Base-by-base conservation (phyloP, 1,140 invertebrate species). In the Acromyrmex charruanus region DNA sequence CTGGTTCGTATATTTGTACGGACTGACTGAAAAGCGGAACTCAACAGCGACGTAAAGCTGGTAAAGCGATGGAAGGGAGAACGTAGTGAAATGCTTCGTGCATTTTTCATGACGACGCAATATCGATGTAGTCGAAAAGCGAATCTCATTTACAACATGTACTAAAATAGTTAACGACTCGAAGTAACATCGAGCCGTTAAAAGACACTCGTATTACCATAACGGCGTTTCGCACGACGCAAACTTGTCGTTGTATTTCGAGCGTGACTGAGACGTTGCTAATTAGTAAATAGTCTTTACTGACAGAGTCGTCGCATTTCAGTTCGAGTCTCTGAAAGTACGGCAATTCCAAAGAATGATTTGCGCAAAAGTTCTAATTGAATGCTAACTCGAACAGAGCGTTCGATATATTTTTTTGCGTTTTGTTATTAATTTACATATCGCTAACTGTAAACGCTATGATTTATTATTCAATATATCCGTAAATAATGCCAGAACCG, bases 301-400 rank as follows among this genome's bases (percentile, higher is more conserved):
- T 7, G 14, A 51, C 51, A n/a, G 21, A 49, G 21, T 16, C 28
- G 51, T 58, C 49, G 77, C 31, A 28, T 59, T 14, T 81, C 35
- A 25, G 25, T 25, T 25, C 25, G 21, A 39, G 18, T 39, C 25
- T 81, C 44, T 6, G 16, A 51, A 77, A 65, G 44, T 35, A 68
- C 0, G 49, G 31, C 39, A 65, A 80, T 69, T 69, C 16, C 65
- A 44, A 25, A 69, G 63, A 25, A 16, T 81, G 35, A 81, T 81
- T 81, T 81, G 71, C 79, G 79, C 21, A 21, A 25, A 44, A 59
- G 65, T 28, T 18, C 79, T 71, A 81, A 81, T 71, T 71, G 51
- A 39, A 71, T 14, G 9, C 66, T 71, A 71, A 81, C 14, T 28
- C 16, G 31, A 5, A 0, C 10, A 25, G 65, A 69, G 53, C 51